A percentile compares a stretch with the other conserved stretches of the same genome.
phyloP scores from a whole-genome alignment of 2,113 vertebrate genomes.

The Vanacampus margaritifer region DNA sequence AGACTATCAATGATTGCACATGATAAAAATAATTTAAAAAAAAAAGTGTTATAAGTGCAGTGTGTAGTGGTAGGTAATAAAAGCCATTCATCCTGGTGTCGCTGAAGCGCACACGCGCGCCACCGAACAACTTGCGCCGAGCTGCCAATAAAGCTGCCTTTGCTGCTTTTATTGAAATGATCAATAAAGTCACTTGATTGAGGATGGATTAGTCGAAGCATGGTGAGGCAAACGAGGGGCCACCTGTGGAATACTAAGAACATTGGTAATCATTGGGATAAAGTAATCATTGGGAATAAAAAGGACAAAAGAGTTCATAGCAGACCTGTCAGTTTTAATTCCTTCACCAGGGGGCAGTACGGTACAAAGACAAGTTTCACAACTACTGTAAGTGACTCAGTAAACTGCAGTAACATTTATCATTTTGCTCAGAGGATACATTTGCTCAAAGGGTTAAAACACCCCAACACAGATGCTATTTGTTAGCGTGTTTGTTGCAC shows the following conservation, averaged over 20 bases:
- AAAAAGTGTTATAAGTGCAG: background rate
- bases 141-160: background rate
- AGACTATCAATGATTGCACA: background rate
- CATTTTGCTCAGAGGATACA: background rate
- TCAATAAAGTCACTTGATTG: background rate
- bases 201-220: background rate
- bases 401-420: background rate
- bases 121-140: background rate
- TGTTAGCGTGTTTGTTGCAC: too few relatives aligned
- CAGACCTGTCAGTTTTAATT: background rate
- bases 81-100: conserved; percentile 3
- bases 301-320: background rate
- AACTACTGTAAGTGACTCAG: background rate
- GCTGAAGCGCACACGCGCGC: background rate
- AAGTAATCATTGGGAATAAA: background rate
- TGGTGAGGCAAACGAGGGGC: background rate
- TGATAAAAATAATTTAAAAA: conserved; percentile 1
- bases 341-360: too few relatives aligned
- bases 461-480: too few relatives aligned
- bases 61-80: background rate
- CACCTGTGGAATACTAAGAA: background rate
- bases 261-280: background rate
- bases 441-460: too few relatives aligned
- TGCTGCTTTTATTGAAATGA: background rate
- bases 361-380: background rate